Percentiles rank a stretch among this genome's conserved stretches.
These are phyloP conservation scores for Ricordea florida DNA, from an alignment of 92 coral and sea anemone species.

Conservation along the genomic window DNA sequence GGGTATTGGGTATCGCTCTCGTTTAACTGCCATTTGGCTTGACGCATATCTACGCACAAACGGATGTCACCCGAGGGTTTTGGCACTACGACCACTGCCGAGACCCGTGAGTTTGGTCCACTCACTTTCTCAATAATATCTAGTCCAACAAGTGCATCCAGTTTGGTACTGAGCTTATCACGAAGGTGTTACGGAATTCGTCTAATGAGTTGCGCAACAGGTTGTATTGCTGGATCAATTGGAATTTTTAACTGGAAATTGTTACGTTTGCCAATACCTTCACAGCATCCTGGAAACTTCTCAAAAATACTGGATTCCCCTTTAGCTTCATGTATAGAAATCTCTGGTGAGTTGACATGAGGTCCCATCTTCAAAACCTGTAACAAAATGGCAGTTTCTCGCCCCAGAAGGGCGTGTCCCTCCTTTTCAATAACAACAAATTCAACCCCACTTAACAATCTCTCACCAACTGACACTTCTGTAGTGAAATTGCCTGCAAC, in stretches of 20 bases:
- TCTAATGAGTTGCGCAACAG: constrained; percentile 48
- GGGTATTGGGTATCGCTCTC: too few relatives aligned
- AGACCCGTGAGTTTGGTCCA: constrained; percentile 52
- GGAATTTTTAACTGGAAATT: constrained; percentile 32
- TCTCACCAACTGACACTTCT: constrained; percentile 20
- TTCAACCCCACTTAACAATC: constrained; percentile 2
- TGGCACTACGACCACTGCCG: constrained; percentile 48
- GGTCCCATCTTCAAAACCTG: constrained; percentile 26
- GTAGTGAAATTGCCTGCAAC: constrained; percentile 26
- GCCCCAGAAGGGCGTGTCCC: constrained; percentile 38
- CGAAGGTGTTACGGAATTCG: constrained; percentile 31
- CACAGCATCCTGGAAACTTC: constrained; percentile 49
- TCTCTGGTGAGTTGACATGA: constrained; percentile 7
- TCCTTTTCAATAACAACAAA: constrained; percentile 29
- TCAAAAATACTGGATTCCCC: constrained; percentile 26
- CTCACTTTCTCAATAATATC: constrained; percentile 42
- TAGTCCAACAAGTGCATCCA: constrained; percentile 24
- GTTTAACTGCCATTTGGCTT: too few relatives aligned
- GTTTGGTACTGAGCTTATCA: constrained; percentile 18
- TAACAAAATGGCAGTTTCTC: constrained; percentile 8
- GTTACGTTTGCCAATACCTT: constrained; percentile 62
- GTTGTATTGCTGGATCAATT: constrained; percentile 21
- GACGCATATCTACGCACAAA: too few relatives aligned
- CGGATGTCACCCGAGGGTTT: constrained; percentile 46
- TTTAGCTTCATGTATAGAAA: neutral